Conservation (phyloP, 2,113 vertebrate genomes). For the Siphamia tubifer region DNA sequence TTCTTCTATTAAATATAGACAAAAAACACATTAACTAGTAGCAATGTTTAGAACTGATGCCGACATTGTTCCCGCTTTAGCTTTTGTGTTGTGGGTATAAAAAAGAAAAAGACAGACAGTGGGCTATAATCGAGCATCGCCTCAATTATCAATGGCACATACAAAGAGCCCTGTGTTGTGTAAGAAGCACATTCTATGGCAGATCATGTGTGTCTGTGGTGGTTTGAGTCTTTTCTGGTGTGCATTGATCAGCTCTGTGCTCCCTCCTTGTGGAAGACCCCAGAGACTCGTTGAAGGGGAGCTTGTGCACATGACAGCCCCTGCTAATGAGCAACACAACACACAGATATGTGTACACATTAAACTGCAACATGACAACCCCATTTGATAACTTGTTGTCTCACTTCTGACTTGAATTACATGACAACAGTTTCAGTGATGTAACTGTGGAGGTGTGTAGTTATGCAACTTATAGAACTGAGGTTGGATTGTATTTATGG, state of each 20-base stretch:
- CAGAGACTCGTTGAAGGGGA: conserved; percentile 32
- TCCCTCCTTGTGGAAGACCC: conserved; percentile 26
- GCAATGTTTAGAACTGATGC: conserved; percentile 41
- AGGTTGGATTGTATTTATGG: too few relatives aligned
- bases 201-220: conserved; percentile 35
- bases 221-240: conserved; percentile 23
- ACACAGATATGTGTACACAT: conserved; percentile 2
- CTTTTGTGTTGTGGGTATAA: conserved; percentile 52
- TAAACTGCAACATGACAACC: background rate
- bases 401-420: conserved; percentile 1
- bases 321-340: conserved; percentile 30
- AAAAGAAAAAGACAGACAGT: conserved; percentile 43
- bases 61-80: conserved; percentile 38
- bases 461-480: too few relatives aligned
- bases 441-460: too few relatives aligned
- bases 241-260: conserved; percentile 53
- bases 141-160: conserved; percentile 53
- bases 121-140: conserved; percentile 49
- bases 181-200: conserved; percentile 12
- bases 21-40: conserved; percentile 22
- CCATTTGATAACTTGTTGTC: conserved; percentile 9
- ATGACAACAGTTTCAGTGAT: too few relatives aligned
- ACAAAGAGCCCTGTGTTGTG: conserved; percentile 57
- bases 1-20: conserved; percentile 41
- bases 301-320: conserved; percentile 37